Conservation (phyloP, 2,888 invertebrate genomes). For the Zootermopsis nevadensis region DNA sequence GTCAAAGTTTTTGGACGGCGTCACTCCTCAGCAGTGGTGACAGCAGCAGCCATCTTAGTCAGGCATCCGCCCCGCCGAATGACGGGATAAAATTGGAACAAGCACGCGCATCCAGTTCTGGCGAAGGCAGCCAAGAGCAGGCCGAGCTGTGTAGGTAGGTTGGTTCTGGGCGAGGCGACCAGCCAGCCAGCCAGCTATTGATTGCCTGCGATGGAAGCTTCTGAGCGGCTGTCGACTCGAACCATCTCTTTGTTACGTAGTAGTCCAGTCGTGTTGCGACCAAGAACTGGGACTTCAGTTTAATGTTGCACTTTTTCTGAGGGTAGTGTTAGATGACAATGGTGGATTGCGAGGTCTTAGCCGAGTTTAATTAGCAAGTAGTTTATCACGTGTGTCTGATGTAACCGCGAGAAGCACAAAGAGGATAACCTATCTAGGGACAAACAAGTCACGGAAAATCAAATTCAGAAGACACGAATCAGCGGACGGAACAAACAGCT, state of each 20-base stretch:
- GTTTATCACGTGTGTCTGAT: not conserved
- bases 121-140: conserved; percentile 35
- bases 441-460: no score
- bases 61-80: conserved; percentile 2
- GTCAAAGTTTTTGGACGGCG: conserved; percentile 33
- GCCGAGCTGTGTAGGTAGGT: conserved; percentile 35
- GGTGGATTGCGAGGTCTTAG: not conserved
- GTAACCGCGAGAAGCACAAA: not conserved
- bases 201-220: conserved; percentile 43
- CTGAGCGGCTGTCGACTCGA: conserved; percentile 20
- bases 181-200: conserved; percentile 37
- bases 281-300: not conserved
- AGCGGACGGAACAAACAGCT: no score
- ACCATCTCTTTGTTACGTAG: conserved; percentile 35
- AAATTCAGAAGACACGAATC: no score
- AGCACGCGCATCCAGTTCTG: conserved; percentile 34
- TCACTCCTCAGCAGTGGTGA: conserved; percentile 33
- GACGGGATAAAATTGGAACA: conserved; percentile 34
- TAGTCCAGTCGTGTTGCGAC: not conserved
- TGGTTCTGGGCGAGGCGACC: conserved; percentile 40
- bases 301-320: not conserved
- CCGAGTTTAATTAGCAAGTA: not conserved
- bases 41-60: conserved; percentile 28
- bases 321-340: not conserved
- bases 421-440: no score